Evolutionary conservation across 2,888 invertebrate species (phyloP), one percentile per base, ranked within the genome.

Genomic region (Pyrochroa serraticornis): DNA sequence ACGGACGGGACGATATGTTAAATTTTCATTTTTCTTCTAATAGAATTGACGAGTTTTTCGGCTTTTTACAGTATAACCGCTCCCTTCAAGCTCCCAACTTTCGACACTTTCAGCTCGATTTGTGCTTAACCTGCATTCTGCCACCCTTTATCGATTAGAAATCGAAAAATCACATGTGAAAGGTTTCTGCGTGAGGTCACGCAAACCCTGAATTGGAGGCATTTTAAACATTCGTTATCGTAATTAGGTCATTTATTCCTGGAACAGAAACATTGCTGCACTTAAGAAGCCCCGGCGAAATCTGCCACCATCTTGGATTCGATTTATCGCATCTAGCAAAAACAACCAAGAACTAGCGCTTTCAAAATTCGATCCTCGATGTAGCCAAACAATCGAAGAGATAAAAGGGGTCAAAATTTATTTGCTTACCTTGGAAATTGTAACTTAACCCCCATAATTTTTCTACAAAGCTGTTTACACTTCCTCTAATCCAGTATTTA

Each of bases 201-300:
- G 65, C 64, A 55, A 64, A 52, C 54, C 57, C 54, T 38, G 44
- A 50, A 60, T 55, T 59, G 48, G 48, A 45, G 50, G 45, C 63
- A 47, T 59, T 66, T 60, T 45, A 57, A 63, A 62, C 66, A 66
- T 66, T 63, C 61, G 63, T 66, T 66, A 63, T 60, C 59, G 60
- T 68, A 68, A 68, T 69, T 68, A 69, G 64, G 65, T 63, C 66
- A 66, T 68, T 62, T 64, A 62, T 69, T 65, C 61, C 48, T 46
- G 12, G 30, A 45, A 32, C 47, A 55, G 43, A 58, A 58, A 53
- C 60, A 52, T 57, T 45, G 47, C 52, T 45, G 59, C 64, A 64
- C 51, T 62, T 52, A 35, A 44, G 44, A 48, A 59, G 45, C 37
- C 49, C 59, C 32, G 41, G 42, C 41, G 42, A 42, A 42, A 42